Conservation (phyloP, 2,888 invertebrate species). For the Busseola fusca region DNA sequence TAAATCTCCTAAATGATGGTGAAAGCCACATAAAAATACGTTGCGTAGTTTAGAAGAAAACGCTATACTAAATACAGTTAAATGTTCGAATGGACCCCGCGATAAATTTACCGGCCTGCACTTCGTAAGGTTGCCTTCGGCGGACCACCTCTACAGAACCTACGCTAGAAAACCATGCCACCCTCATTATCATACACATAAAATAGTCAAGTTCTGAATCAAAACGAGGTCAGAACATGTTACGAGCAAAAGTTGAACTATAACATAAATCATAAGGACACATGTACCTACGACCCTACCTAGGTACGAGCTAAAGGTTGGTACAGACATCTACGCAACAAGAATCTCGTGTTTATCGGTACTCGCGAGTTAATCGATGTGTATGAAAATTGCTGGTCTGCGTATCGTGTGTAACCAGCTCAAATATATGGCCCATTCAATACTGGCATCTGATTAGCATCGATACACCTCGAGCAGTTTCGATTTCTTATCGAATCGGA, state of each 20-base stretch:
- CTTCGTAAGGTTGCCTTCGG: no score
- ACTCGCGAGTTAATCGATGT: not conserved
- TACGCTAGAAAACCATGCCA: not conserved
- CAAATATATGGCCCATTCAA: slow-evolving; percentile 39
- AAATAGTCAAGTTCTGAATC: slow-evolving; percentile 34
- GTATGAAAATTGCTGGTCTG: slow-evolving; percentile 14
- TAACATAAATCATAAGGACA: slow-evolving; percentile 53
- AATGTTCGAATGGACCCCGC: no score
- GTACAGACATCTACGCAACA: slow-evolving; percentile 4
- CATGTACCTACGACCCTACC: slow-evolving; percentile 27
- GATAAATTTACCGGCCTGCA: no score
- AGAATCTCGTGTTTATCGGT: slow-evolving; percentile 1
- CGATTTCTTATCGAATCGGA: slow-evolving; percentile 42
- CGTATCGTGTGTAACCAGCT: slow-evolving; percentile 22
- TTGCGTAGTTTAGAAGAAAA: not conserved
- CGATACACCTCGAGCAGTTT: slow-evolving; percentile 27
- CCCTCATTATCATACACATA: slow-evolving; percentile 22
- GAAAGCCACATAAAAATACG: not conserved
- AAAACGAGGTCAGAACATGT: slow-evolving; percentile 45
- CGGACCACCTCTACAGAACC: not conserved
- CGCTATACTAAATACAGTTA: no score
- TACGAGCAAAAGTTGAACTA: slow-evolving; percentile 55
- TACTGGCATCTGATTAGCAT: slow-evolving; percentile 38
- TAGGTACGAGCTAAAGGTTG: slow-evolving; percentile 8
- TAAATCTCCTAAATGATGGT: not conserved